phyloP scores from a whole-genome alignment of 2,797 vertebrate species.

The Darevskia mixta region DNA sequence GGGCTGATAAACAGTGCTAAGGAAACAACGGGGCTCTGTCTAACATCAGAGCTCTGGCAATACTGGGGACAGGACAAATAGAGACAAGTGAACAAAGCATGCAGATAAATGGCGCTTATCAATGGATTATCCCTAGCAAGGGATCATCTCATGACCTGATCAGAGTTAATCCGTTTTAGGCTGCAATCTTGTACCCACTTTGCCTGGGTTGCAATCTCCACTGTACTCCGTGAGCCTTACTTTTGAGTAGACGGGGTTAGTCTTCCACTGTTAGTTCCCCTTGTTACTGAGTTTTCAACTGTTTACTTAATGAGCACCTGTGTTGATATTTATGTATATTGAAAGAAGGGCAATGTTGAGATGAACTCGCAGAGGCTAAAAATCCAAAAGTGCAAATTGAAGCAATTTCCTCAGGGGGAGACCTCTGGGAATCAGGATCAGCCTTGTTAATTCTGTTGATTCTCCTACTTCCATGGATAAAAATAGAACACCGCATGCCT shows the following conservation, averaged over 20 bases:
- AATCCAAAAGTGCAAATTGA: background rate
- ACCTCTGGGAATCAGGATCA: background rate
- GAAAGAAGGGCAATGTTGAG: background rate
- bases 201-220: background rate
- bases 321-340: background rate
- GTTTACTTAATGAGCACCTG: background rate
- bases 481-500: background rate
- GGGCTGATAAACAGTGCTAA: conserved; percentile 15
- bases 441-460: background rate
- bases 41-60: conserved; percentile 21
- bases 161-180: background rate
- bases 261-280: background rate
- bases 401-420: background rate
- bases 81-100: background rate
- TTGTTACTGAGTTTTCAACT: background rate
- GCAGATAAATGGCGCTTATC: conserved; percentile 10
- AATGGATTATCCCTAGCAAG: conserved; percentile 8
- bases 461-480: background rate
- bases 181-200: background rate
- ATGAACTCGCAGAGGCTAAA: background rate
- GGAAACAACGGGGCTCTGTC: background rate
- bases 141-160: background rate
- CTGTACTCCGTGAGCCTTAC: background rate
- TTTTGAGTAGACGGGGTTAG: background rate
- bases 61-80: background rate